Conservation (phyloP, 2,888 invertebrate species). For the Podabrus alpinus region DNA sequence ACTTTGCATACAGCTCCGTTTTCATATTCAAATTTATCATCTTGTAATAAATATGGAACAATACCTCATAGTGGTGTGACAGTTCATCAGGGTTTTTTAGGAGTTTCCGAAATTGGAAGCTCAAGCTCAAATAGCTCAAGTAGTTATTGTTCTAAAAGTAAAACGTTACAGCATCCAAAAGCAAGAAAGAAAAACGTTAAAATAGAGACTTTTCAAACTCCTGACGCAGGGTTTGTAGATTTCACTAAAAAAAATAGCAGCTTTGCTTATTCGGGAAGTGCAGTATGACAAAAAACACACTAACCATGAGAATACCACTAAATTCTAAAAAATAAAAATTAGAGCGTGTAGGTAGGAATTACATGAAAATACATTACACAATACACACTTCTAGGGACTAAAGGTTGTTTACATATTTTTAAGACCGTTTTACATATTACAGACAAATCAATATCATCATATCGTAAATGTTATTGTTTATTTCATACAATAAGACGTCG, state of each 20-base stretch:
- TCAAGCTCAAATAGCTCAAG: slow-evolving; percentile 52
- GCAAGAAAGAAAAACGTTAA: slow-evolving; percentile 52
- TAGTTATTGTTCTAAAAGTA: slow-evolving; percentile 51
- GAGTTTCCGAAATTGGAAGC: slow-evolving; percentile 51
- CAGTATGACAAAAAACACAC: slow-evolving; percentile 46
- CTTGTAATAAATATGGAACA: slow-evolving; percentile 50
- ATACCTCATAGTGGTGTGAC: slow-evolving; percentile 49
- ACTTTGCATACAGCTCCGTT: slow-evolving; percentile 41
- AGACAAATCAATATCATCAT: slow-evolving; percentile 47
- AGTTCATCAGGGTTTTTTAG: slow-evolving; percentile 54
- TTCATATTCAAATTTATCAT: slow-evolving; percentile 26
- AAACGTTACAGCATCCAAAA: slow-evolving; percentile 52
- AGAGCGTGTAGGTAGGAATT: slow-evolving; percentile 8
- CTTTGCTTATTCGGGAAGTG: slow-evolving; percentile 51
- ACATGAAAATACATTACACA: background rate
- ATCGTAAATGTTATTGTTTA: slow-evolving; percentile 41
- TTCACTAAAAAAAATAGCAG: slow-evolving; percentile 48
- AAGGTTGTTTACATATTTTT: slow-evolving; percentile 10
- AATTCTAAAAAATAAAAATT: slow-evolving; percentile 21
- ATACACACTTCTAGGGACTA: background rate
- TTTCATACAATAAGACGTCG: slow-evolving; percentile 39
- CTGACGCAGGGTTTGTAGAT: slow-evolving; percentile 47
- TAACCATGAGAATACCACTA: slow-evolving; percentile 10
- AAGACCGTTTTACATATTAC: slow-evolving; percentile 40
- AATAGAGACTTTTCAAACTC: slow-evolving; percentile 54